Base-by-base conservation (phyloP, 2,888 invertebrate genomes). In the Sphaerophoria rueppellii region DNA sequence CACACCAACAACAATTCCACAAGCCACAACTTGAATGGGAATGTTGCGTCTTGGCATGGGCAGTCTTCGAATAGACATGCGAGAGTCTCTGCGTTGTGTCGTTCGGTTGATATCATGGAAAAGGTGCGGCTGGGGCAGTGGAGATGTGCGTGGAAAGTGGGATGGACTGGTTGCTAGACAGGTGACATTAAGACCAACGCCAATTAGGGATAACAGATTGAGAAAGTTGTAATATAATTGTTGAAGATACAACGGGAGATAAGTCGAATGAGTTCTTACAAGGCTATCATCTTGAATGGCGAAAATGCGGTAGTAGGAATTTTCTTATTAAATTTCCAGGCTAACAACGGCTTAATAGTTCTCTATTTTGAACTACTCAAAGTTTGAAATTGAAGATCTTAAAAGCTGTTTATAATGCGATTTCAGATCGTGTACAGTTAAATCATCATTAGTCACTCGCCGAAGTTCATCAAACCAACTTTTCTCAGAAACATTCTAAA, bases 11-110 rank as follows among this genome's bases (percentile, higher is more conserved):
- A 24, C 24, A 24, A 24, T 1, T 24, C 24, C 24, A 24, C 43
- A 61, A 69, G 82, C 73, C 61, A 65, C 55, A 50, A 54, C 77
- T 43, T 57, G 57, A 55, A 63, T 78, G 50, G 35, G 69, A 73
- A 82, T 73, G 69, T 35, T 6, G 16, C 50, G 6, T 1, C 3
- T 67, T 37, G 65, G 65, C 3, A 43, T 61, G 46, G 61, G 46
- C 9, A 67, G 67, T 67, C 54, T 67, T 54, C 54, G 32, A 54
- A 2, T 54, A n/a, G 14, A 11, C 54, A 67, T 54, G 67, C 67
- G 67, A 67, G 54, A 54, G 54, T 54, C 54, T 24, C n/a, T 32
- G 37, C 43, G 11, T 43, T 37, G 5, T 6, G 37, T 7, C 37
- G 7, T 4, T 9, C 4, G 52, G 40, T 2, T 12, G 24, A 32